Evolutionary conservation across 2,888 invertebrate species (phyloP).

Genomic region (Parnassius glacialis): DNA sequence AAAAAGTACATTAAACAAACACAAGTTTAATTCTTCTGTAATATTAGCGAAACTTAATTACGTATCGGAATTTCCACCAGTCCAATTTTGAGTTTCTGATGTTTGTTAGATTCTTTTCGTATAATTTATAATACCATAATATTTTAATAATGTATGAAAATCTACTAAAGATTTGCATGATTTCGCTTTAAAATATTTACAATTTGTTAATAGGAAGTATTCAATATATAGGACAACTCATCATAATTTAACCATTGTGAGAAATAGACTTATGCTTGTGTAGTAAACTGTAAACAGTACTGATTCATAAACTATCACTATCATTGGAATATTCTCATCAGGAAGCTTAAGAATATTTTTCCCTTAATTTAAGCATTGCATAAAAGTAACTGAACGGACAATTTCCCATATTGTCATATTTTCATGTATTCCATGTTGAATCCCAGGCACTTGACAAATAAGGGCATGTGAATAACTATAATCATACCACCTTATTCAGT

Average conservation of each 20-base stretch:
- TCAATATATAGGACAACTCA: slow-evolving; percentile 5
- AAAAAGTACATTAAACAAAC: slow-evolving; percentile 40
- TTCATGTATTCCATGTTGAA: slow-evolving; percentile 8
- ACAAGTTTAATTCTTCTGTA: slow-evolving; percentile 30
- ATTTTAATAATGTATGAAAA: slow-evolving; percentile 3
- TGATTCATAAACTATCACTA: slow-evolving; percentile 6
- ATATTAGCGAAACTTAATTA: slow-evolving; percentile 11
- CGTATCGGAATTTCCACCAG: slow-evolving; percentile 5
- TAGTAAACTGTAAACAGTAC: slow-evolving; percentile 5
- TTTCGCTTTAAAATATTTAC: slow-evolving; percentile 8
- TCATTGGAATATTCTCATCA: slow-evolving; percentile 10
- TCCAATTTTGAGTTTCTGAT: slow-evolving; percentile 5
- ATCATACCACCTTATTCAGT: slow-evolving; percentile 16
- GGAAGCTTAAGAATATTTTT: not conserved
- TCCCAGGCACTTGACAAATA: slow-evolving; percentile 4
- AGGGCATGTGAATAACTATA: slow-evolving; percentile 3
- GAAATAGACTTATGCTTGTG: slow-evolving; percentile 5
- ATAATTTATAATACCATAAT: not conserved
- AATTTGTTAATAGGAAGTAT: not conserved
- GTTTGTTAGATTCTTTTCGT: slow-evolving; percentile 1
- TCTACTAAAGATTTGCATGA: slow-evolving; percentile 4
- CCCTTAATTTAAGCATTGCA: too few species aligned
- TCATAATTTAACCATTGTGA: slow-evolving; percentile 3
- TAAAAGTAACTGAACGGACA: not conserved
- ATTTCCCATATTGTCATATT: not conserved